phyloP scores from a whole-genome alignment of 37 sponge, comb jelly and placozoan genomes.

The Axinella damicornis region DNA sequence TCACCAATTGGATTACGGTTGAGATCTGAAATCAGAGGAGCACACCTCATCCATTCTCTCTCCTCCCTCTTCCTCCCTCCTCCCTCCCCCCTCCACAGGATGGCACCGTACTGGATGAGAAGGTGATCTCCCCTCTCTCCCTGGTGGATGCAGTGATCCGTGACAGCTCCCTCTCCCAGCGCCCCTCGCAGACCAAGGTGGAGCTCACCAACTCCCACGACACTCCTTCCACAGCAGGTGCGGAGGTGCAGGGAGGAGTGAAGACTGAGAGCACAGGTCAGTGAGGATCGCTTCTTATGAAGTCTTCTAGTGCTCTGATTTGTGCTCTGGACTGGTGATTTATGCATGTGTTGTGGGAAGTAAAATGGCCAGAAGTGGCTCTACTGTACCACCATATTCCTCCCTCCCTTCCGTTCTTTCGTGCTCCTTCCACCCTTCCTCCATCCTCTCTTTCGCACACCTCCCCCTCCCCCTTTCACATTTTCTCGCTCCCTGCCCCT shows the following conservation, averaged over 20 bases:
- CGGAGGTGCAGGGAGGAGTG: background rate
- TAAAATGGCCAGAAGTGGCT: no score
- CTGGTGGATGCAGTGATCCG: conserved; percentile 83
- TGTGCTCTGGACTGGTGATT: no score
- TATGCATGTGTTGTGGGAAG: no score
- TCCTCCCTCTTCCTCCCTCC: conserved; percentile 4
- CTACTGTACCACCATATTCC: no score
- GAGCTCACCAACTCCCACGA: conserved; percentile 21
- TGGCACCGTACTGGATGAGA: conserved; percentile 77
- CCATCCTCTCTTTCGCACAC: no score
- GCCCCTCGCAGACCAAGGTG: conserved; percentile 43
- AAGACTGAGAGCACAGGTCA: conserved; percentile 24
- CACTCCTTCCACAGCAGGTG: background rate
- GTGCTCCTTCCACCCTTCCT: no score
- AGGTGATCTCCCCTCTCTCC: conserved; percentile 64
- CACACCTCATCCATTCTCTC: background rate
- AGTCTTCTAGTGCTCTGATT: no score
- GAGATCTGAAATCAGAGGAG: no score
- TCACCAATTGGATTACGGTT: no score
- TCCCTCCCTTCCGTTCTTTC: no score
- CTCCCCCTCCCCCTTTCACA: no score
- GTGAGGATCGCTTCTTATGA: background rate
- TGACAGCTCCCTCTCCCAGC: conserved; percentile 8
- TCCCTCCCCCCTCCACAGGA: conserved; percentile 46
- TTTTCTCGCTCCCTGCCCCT: no score